Evolutionary conservation across 2,888 invertebrate species (phyloP).

Genomic region (Idaea biselata): DNA sequence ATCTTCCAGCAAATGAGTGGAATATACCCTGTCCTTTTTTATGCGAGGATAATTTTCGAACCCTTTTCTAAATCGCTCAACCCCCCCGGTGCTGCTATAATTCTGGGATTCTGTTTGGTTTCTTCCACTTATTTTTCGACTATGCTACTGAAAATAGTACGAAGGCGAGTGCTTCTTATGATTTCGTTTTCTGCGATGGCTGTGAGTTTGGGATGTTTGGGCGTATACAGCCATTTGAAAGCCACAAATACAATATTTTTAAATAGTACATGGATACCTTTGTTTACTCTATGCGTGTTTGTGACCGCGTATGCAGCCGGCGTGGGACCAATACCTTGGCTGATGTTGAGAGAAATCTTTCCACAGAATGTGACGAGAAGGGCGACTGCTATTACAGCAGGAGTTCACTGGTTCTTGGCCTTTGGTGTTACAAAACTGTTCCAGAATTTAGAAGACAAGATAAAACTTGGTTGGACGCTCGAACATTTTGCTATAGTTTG

Average conservation of each 20-base stretch:
- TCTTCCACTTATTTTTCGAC: conserved; percentile 80
- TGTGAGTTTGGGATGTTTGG: conserved; percentile 71
- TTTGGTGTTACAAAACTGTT: conserved; percentile 84
- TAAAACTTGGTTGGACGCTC: conserved; percentile 83
- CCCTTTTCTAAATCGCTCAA: conserved; percentile 64
- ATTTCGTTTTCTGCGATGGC: conserved; percentile 81
- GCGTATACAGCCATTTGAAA: conserved; percentile 69
- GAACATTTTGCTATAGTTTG: conserved; percentile 84
- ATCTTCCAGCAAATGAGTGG: conserved; percentile 84
- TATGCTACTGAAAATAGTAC: conserved; percentile 80
- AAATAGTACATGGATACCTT: conserved; percentile 76
- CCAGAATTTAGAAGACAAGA: conserved; percentile 75
- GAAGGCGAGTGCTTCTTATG: conserved; percentile 82
- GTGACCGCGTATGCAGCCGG: conserved; percentile 84
- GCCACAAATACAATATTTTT: conserved; percentile 39
- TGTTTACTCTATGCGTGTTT: conserved; percentile 78
- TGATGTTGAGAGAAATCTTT: conserved; percentile 85
- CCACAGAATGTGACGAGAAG: conserved; percentile 81
- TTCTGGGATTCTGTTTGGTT: conserved; percentile 82
- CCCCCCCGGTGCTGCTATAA: conserved; percentile 72
- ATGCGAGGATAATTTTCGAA: conserved; percentile 78
- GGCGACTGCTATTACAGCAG: conserved; percentile 85
- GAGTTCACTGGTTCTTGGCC: conserved; percentile 85
- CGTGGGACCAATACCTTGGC: conserved; percentile 87
- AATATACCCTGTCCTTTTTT: conserved; percentile 82